These are phyloP conservation scores for Pammene fasciana DNA, from an alignment of 2,888 invertebrate species.

Conservation along the genomic window DNA sequence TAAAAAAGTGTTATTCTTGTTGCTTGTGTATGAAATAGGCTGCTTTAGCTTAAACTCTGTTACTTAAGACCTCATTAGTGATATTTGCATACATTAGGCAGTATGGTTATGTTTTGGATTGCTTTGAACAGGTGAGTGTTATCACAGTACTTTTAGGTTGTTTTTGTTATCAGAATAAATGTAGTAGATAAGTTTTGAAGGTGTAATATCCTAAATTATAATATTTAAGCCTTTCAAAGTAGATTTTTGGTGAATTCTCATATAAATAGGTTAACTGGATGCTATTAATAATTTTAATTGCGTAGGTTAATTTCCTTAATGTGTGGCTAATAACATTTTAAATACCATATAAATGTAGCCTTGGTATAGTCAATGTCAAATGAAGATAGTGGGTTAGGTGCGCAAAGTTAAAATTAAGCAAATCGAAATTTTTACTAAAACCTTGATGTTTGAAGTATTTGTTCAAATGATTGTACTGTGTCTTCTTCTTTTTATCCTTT, in stretches of 20 bases:
- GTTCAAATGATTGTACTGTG: too few species aligned
- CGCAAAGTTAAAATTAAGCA: not conserved
- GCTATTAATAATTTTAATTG: conserved; percentile 1
- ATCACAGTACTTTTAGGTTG: conserved; percentile 36
- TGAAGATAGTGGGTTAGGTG: not conserved
- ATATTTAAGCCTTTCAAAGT: not conserved
- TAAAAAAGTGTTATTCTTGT: conserved; percentile 31
- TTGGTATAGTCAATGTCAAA: not conserved
- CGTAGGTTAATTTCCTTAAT: conserved; percentile 8
- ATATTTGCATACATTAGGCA: conserved; percentile 21
- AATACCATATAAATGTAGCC: not conserved
- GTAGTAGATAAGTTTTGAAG: conserved; percentile 14
- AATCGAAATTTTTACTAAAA: not conserved
- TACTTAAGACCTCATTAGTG: conserved; percentile 23
- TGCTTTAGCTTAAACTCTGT: conserved; percentile 23
- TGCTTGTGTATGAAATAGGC: conserved; percentile 37
- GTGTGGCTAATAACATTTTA: not conserved
- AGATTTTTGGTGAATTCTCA: conserved; percentile 1
- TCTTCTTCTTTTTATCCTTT: too few species aligned
- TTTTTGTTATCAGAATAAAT: conserved; percentile 25
- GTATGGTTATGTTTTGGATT: conserved; percentile 38
- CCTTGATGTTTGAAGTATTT: not conserved
- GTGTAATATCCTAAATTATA: not conserved
- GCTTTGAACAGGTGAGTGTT: conserved; percentile 38
- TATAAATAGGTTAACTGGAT: conserved; percentile 2